Evolutionary conservation across 2,113 vertebrate species (phyloP).

Genomic region (Psettodes erumei): DNA sequence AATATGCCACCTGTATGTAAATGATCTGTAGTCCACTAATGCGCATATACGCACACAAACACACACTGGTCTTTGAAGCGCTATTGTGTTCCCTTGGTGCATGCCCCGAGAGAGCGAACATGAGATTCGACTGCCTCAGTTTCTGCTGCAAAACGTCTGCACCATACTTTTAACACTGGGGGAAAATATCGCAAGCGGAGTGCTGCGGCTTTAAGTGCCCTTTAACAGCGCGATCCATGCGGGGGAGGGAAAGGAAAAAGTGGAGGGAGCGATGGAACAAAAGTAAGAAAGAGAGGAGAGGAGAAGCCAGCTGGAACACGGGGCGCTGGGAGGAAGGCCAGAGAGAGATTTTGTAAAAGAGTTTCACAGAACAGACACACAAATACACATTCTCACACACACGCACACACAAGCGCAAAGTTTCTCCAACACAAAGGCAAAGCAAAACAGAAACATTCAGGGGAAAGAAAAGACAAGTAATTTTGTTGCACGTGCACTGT

Average conservation of each 20-base stretch:
- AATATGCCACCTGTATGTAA: constrained; percentile 82
- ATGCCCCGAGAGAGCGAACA: constrained; percentile 39
- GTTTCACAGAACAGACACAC: constrained; percentile 40
- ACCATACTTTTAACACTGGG: constrained; percentile 29
- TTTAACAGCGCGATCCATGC: constrained; percentile 51
- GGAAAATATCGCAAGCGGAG: constrained; percentile 13
- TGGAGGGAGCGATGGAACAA: constrained; percentile 36
- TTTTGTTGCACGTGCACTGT: constrained; percentile 25
- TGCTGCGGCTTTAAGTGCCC: constrained; percentile 43
- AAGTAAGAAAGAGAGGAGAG: constrained; percentile 34
- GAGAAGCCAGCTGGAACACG: constrained; percentile 67
- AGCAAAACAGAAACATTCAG: constrained; percentile 25
- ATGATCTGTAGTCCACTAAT: constrained; percentile 52
- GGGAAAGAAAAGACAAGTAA: constrained; percentile 19
- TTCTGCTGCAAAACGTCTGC: constrained; percentile 28
- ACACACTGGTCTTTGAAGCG: constrained; percentile 31
- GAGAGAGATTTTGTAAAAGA: constrained; percentile 41
- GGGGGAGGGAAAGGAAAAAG: constrained; percentile 23
- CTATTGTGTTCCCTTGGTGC: constrained; percentile 44
- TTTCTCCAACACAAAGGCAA: constrained; percentile 17
- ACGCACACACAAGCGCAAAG: not conserved
- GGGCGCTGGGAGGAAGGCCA: constrained; percentile 32
- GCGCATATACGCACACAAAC: not conserved
- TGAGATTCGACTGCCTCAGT: constrained; percentile 56
- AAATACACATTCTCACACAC: not conserved